Evolutionary conservation across 2,888 invertebrate genomes (phyloP).

Genomic region (Copidosoma aretas): DNA sequence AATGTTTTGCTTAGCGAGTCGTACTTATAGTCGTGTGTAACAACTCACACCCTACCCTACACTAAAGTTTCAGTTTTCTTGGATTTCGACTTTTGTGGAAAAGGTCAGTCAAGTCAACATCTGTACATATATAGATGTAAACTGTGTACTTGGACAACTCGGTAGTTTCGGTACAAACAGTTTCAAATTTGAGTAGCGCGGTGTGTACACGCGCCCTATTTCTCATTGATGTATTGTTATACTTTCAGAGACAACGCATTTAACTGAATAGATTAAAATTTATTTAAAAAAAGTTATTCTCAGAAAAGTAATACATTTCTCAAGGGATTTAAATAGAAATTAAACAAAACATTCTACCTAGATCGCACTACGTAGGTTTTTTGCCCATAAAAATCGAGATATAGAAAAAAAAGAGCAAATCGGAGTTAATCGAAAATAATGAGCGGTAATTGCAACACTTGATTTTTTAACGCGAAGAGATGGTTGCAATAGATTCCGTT

Average conservation of each 20-base stretch:
- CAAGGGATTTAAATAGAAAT: constrained; percentile 15
- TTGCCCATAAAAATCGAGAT: constrained; percentile 17
- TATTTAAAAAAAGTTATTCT: not conserved
- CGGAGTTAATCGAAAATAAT: constrained; percentile 22
- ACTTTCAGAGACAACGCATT: too few species aligned
- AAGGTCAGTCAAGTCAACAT: constrained; percentile 32
- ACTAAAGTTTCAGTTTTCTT: not conserved
- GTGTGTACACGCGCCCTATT: not conserved
- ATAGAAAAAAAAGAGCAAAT: constrained; percentile 20
- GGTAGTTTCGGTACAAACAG: constrained; percentile 27
- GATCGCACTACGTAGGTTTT: constrained; percentile 11
- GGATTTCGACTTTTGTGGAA: constrained; percentile 1
- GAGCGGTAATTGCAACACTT: constrained; percentile 19
- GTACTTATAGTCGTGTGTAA: not conserved
- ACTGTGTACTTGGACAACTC: constrained; percentile 23
- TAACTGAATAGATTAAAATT: too few species aligned
- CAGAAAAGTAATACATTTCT: constrained; percentile 14
- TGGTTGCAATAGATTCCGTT: constrained; percentile 21
- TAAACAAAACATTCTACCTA: constrained; percentile 4
- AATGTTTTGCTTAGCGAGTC: not conserved
- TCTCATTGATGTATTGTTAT: not conserved
- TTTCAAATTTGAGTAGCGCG: constrained; percentile 28
- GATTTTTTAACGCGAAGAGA: constrained; percentile 20
- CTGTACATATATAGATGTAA: constrained; percentile 25
- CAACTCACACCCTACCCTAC: not conserved